A percentile compares a stretch with the other conserved stretches of the same genome.
phyloP scores from a whole-genome alignment of 2,113 vertebrate species.

The Triplophysa tibetana region DNA sequence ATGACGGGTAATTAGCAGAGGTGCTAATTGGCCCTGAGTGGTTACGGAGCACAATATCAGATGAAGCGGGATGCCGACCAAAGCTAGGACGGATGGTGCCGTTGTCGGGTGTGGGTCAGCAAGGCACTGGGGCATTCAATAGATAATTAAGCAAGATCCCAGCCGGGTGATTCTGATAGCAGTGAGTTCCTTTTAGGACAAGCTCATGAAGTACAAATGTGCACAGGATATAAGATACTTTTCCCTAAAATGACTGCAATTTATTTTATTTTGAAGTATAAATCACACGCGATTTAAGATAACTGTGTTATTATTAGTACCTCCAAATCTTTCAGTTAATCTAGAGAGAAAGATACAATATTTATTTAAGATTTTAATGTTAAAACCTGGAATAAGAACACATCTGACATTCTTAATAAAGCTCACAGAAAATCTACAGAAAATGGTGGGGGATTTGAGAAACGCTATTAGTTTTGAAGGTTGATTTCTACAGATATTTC shows the following conservation, averaged over 20 bases:
- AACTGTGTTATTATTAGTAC: background rate
- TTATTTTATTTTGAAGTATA: background rate
- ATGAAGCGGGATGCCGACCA: slow-evolving; percentile 19
- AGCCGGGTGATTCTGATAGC: background rate
- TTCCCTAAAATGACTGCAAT: background rate
- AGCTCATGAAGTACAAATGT: background rate
- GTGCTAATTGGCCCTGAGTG: slow-evolving; percentile 37
- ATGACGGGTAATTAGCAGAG: slow-evolving; percentile 15
- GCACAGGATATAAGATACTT: too few relatives aligned
- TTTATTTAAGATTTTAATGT: background rate
- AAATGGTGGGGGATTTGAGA: too few relatives aligned
- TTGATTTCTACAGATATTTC: too few relatives aligned
- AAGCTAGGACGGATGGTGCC: background rate
- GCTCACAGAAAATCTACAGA: too few relatives aligned
- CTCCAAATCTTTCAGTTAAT: background rate
- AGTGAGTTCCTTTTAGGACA: slow-evolving; percentile 16
- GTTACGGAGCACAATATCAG: slow-evolving; percentile 1
- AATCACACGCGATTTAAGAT: too few relatives aligned
- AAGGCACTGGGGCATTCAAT: background rate
- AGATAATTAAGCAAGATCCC: slow-evolving; percentile 8
- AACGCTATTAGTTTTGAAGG: too few relatives aligned
- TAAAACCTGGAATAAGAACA: too few relatives aligned
- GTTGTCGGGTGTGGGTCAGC: background rate
- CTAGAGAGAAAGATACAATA: background rate
- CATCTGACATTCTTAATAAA: too few relatives aligned